Evolutionary conservation across 1,140 invertebrate genomes (phyloP).

Genomic region (Watersipora subatra): DNA sequence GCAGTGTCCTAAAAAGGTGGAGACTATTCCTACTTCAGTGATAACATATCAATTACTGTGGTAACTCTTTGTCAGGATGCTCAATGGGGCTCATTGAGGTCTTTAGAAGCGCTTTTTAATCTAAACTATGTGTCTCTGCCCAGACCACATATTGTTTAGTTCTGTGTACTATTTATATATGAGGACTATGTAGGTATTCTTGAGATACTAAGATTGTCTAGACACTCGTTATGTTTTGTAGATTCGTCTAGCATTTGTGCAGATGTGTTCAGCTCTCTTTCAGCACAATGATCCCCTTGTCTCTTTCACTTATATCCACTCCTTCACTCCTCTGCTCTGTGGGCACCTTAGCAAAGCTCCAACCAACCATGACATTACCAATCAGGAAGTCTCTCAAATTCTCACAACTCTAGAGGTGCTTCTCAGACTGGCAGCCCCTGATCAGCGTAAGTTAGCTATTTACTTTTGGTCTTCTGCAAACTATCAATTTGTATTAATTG

Average conservation of each 20-base stretch:
- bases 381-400: constrained; percentile 45
- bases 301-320: constrained; percentile 64
- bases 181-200: no score
- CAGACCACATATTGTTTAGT: no score
- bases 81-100: no score
- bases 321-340: constrained; percentile 49
- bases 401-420: constrained; percentile 49
- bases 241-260: constrained; percentile 62
- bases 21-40: no score
- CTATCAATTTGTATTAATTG: background rate
- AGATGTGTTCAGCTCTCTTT: constrained; percentile 61
- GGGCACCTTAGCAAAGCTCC: constrained; percentile 22
- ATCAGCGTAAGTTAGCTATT: constrained; percentile 55
- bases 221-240: no score
- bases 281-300: constrained; percentile 53
- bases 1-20: no score
- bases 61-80: no score
- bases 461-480: constrained; percentile 3
- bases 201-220: no score
- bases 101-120: no score
- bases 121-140: no score
- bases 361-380: constrained; percentile 10
- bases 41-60: no score
- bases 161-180: no score
- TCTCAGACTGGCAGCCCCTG: constrained; percentile 56